Conservation (phyloP, 2,888 invertebrate genomes). For the Macrosoma leucophasiata region DNA sequence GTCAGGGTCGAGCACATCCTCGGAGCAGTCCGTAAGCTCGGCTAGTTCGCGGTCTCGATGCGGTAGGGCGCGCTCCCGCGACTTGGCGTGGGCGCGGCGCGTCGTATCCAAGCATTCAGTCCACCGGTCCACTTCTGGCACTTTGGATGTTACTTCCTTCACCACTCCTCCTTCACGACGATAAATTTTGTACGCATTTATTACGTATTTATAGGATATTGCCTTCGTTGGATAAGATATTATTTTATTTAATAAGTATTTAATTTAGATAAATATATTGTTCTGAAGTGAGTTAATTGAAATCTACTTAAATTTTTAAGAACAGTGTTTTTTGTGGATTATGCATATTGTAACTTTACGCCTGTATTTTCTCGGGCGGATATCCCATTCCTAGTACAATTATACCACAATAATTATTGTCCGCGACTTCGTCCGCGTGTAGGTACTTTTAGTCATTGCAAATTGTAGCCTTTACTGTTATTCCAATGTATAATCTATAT, state of each 20-base stretch:
- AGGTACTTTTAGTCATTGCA: no score
- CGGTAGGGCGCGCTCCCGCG: constrained; percentile 37
- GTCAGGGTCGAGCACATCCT: constrained; percentile 37
- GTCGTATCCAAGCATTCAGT: constrained; percentile 39
- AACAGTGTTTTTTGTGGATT: constrained; percentile 22
- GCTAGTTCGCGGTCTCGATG: constrained; percentile 41
- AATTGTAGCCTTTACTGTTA: no score
- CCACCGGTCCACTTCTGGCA: constrained; percentile 34
- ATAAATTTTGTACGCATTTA: constrained; percentile 31
- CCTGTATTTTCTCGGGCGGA: no score
- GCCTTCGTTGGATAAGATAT: constrained; percentile 33
- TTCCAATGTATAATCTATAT: no score
- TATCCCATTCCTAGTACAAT: no score
- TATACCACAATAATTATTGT: no score
- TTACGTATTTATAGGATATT: constrained; percentile 40
- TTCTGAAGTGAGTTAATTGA: no score
- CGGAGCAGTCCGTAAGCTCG: constrained; percentile 37
- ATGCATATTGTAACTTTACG: constrained; percentile 1
- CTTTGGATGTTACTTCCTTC: constrained; percentile 40
- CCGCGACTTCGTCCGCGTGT: no score
- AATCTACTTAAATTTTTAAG: constrained; percentile 45
- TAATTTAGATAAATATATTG: constrained; percentile 53
- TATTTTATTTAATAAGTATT: constrained; percentile 41
- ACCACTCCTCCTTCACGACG: constrained; percentile 40
- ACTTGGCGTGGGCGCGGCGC: constrained; percentile 51